These are phyloP conservation scores for Otolemur garnettii DNA, from an alignment of 2,113 vertebrate genomes.

Conservation along the genomic window DNA sequence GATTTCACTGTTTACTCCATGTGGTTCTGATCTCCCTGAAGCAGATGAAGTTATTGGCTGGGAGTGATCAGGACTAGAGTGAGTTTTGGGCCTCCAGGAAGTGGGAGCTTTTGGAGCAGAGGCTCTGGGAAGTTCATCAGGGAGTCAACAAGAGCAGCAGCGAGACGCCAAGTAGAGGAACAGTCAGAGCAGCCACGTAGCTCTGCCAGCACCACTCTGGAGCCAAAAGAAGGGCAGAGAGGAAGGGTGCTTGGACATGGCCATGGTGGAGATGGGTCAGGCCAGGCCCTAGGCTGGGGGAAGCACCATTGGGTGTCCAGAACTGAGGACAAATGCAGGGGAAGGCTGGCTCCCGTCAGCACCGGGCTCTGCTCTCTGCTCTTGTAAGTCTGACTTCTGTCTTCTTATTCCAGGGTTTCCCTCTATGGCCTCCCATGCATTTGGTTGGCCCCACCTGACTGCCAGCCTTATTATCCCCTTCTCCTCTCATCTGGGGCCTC, in stretches of 20 bases:
- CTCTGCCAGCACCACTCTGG: background rate
- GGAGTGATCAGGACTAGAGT: background rate
- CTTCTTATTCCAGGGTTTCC: background rate
- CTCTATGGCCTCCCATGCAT: rapidly evolving
- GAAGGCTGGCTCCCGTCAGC: background rate
- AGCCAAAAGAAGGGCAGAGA: background rate
- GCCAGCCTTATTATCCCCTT: background rate
- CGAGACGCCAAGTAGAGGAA: background rate
- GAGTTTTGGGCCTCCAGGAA: background rate
- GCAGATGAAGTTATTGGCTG: background rate
- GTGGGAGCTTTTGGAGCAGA: background rate
- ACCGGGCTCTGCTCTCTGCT: background rate
- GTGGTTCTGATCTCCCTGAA: background rate
- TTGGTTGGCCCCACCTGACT: background rate
- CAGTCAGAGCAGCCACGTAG: rapidly evolving
- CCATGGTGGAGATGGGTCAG: background rate
- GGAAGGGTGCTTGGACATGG: background rate
- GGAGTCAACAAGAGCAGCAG: slow-evolving; percentile 3
- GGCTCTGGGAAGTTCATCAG: slow-evolving; percentile 13
- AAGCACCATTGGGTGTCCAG: background rate
- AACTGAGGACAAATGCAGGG: background rate
- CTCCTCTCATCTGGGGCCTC: background rate
- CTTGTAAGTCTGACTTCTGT: background rate
- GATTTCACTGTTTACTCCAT: background rate
- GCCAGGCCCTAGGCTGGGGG: background rate